Conservation (phyloP, 1,140 invertebrate genomes). For the Leptopilina boulardi region DNA sequence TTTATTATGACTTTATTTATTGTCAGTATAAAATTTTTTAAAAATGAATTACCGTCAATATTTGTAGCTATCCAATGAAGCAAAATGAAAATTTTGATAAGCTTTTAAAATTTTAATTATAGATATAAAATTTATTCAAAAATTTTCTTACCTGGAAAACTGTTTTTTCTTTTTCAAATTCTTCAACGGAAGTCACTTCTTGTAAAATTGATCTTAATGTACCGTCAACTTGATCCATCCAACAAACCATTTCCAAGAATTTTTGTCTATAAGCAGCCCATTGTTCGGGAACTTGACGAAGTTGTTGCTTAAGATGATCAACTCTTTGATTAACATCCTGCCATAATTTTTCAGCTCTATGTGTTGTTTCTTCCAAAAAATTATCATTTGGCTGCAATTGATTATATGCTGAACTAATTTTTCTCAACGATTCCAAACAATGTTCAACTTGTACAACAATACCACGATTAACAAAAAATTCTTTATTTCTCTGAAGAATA, state of each 20-base stretch:
- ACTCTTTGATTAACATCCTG: constrained; percentile 82
- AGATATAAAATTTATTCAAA: constrained; percentile 29
- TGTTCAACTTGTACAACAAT: constrained; percentile 84
- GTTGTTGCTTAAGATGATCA: constrained; percentile 83
- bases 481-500: constrained; percentile 86
- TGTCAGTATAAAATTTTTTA: too few relatives aligned
- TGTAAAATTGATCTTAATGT: constrained; percentile 88
- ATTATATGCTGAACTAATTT: constrained; percentile 80
- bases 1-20: too few relatives aligned
- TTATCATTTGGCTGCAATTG: constrained; percentile 81
- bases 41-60: constrained; percentile 61
- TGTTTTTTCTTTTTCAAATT: constrained; percentile 91
- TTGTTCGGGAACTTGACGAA: constrained; percentile 92
- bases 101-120: constrained; percentile 30
- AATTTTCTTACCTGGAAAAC: constrained; percentile 87
- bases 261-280: constrained; percentile 91
- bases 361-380: constrained; percentile 80
- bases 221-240: constrained; percentile 93
- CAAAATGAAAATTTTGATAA: constrained; percentile 39
- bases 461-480: constrained; percentile 84
- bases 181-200: constrained; percentile 89
- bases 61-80: constrained; percentile 60
- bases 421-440: constrained; percentile 85
- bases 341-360: constrained; percentile 85
- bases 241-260: constrained; percentile 89